These are phyloP conservation scores for Acanthosoma haemorrhoidale DNA, from an alignment of 2,888 invertebrate genomes.

Conservation along the genomic window DNA sequence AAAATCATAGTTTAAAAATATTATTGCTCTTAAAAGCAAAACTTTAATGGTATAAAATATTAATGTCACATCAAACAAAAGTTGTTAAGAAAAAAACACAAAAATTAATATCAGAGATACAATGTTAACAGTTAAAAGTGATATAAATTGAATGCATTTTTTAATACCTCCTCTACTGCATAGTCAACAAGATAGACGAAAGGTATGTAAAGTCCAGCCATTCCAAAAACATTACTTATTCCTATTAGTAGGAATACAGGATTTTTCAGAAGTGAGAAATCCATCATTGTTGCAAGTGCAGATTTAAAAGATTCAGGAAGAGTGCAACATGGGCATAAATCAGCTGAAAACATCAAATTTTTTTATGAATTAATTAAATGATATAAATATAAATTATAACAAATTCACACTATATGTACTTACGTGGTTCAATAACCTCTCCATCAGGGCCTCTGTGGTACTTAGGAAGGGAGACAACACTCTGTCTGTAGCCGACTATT, in stretches of 20 bases:
- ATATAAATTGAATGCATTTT: too few species aligned
- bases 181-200: slow-evolving; percentile 90
- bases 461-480: slow-evolving; percentile 79
- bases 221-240: slow-evolving; percentile 91
- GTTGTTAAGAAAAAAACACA: too few species aligned
- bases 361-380: neutral
- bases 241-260: slow-evolving; percentile 88
- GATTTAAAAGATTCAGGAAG: slow-evolving; percentile 76
- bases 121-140: too few species aligned
- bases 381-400: neutral
- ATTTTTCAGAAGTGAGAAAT: slow-evolving; percentile 79
- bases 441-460: slow-evolving; percentile 40
- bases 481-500: slow-evolving; percentile 82
- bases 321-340: slow-evolving; percentile 71
- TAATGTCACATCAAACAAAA: too few species aligned
- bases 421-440: slow-evolving; percentile 44
- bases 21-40: too few species aligned
- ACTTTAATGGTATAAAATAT: too few species aligned
- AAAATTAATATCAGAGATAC: too few species aligned
- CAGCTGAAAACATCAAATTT: slow-evolving; percentile 51
- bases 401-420: slow-evolving; percentile 44
- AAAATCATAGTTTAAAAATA: too few species aligned
- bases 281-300: slow-evolving; percentile 83
- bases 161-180: slow-evolving; percentile 51
- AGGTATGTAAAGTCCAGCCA: slow-evolving; percentile 95